Evolutionary conservation across 2,797 vertebrate species (phyloP).

Genomic region (Buceros bicornis): DNA sequence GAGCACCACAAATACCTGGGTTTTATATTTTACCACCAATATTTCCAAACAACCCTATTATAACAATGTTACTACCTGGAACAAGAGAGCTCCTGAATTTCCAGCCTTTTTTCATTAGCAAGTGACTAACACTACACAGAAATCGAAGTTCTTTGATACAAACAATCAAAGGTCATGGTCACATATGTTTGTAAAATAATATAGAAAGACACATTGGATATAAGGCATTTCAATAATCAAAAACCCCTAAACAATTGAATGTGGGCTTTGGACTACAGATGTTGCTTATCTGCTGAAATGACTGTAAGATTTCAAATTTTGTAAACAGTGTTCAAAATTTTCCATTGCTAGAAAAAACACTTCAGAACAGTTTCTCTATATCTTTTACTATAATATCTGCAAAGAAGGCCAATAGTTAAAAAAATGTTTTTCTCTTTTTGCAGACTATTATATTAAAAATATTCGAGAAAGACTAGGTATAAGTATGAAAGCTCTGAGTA

Average conservation of each 20-base stretch:
- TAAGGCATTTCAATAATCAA: neutral
- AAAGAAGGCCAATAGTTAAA: neutral
- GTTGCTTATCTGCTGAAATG: neutral
- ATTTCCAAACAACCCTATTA: neutral
- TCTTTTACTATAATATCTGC: neutral
- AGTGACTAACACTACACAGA: neutral
- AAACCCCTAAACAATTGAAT: neutral
- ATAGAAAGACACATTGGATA: neutral
- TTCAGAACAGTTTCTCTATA: neutral
- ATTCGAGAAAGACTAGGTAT: neutral
- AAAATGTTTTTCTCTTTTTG: neutral
- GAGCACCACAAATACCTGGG: fast-evolving
- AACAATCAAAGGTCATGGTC: neutral
- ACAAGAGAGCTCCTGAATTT: neutral
- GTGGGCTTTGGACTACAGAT: neutral
- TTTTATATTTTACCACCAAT: neutral
- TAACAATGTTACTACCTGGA: neutral
- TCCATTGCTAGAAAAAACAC: neutral
- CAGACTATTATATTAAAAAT: neutral
- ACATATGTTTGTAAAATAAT: neutral
- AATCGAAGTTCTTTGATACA: neutral
- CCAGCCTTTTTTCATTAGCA: neutral
- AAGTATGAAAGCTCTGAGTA: neutral
- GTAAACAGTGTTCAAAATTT: neutral
- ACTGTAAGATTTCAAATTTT: neutral